Percentiles rank a stretch among this genome's conserved stretches.
These are phyloP conservation scores for Itoplectis maculator DNA, from an alignment of 2,888 invertebrate species.

Conservation along the genomic window DNA sequence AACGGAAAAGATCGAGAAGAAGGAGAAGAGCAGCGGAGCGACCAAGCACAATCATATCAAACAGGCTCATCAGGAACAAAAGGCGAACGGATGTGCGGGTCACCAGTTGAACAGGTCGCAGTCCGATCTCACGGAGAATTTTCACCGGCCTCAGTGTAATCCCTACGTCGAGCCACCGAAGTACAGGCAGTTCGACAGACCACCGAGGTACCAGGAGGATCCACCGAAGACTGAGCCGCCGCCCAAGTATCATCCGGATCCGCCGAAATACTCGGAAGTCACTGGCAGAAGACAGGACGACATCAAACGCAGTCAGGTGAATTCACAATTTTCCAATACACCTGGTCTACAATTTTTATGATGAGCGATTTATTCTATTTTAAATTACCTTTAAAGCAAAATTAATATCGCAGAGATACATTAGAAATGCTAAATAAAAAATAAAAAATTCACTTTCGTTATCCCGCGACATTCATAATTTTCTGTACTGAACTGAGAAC, in stretches of 20 bases:
- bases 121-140: conserved; percentile 74
- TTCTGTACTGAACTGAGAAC: too few relatives aligned
- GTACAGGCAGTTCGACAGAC: conserved; percentile 80
- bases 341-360: too few relatives aligned
- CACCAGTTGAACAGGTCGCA: conserved; percentile 70
- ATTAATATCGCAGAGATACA: too few relatives aligned
- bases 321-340: conserved; percentile 9
- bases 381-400: too few relatives aligned
- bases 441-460: too few relatives aligned
- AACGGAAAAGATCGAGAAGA: conserved; percentile 71
- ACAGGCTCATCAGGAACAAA: conserved; percentile 73
- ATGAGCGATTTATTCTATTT: too few relatives aligned
- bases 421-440: too few relatives aligned
- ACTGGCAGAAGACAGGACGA: conserved; percentile 78
- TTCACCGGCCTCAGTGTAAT: conserved; percentile 74
- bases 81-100: conserved; percentile 67
- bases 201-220: conserved; percentile 81
- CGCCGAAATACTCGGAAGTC: conserved; percentile 80
- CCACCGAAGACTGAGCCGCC: conserved; percentile 79
- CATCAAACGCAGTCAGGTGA: conserved; percentile 78
- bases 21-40: conserved; percentile 69
- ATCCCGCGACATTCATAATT: too few relatives aligned
- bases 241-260: conserved; percentile 79
- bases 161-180: conserved; percentile 79
- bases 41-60: conserved; percentile 73